Evolutionary conservation across 2,888 invertebrate species (phyloP).

Genomic region (Megastigmus dorsalis): DNA sequence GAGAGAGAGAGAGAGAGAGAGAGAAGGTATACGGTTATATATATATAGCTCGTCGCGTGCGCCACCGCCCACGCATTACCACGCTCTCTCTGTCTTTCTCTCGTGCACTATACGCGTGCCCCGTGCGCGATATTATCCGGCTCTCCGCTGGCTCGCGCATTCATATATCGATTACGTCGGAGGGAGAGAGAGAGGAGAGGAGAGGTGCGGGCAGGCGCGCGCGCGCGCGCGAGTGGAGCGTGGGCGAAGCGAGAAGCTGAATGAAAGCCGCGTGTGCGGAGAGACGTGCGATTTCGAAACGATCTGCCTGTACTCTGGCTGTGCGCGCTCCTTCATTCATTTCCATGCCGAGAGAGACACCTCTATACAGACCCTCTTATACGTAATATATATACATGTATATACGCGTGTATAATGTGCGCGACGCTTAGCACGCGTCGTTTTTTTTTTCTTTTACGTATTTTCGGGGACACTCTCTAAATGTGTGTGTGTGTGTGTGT

Average conservation of each 20-base stretch:
- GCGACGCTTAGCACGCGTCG: neutral
- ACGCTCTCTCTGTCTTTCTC: neutral
- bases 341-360: constrained; percentile 36
- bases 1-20: constrained; percentile 38
- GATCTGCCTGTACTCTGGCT: too few species aligned
- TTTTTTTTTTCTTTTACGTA: constrained; percentile 5
- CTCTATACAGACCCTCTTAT: neutral
- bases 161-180: constrained; percentile 53
- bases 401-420: neutral
- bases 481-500: too few species aligned
- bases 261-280: constrained; percentile 42
- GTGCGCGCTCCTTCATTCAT: constrained; percentile 58
- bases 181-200: neutral
- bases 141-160: constrained; percentile 53
- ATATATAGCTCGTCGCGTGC: constrained; percentile 39
- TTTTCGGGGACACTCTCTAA: constrained; percentile 43
- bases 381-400: neutral
- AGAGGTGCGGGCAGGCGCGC: too few species aligned
- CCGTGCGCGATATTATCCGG: constrained; percentile 42
- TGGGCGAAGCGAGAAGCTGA: constrained; percentile 57
- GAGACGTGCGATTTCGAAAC: constrained; percentile 56
- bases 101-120: constrained; percentile 57
- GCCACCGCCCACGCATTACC: constrained; percentile 39
- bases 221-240: too few species aligned
- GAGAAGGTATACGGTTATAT: constrained; percentile 29